Base-by-base conservation (phyloP, 2,888 invertebrate genomes). In the Isoperla grammatica region DNA sequence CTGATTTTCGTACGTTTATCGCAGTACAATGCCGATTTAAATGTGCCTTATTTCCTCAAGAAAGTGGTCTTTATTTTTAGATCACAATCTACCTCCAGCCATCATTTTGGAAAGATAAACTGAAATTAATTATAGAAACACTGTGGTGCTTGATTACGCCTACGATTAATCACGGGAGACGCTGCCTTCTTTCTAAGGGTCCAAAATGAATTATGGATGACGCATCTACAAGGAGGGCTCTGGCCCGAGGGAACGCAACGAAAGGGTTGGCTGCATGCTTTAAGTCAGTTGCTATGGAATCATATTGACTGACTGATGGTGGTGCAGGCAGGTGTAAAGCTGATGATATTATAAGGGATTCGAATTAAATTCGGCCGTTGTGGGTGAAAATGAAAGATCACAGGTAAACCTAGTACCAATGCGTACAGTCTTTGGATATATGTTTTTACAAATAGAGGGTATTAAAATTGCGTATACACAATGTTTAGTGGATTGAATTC, bases 41-140 rank as follows among this genome's bases (percentile, higher is more conserved):
- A 6, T 29, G 29, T 29, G 29, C 4, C 29, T 29, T 29, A 29
- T 29, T 29, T 29, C 8, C 29, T 8, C 8, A 29, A 29, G 29
- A 29, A 29, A 29, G 29, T 29, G 29, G 29, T 29, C 29, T 29
- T 29, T 29, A 29, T 29, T 29, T 29, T 29, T 29, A 29, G 29
- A 29, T 29, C 29, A 29, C 29, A 29, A 29, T 29, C 29, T 29
- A 29, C 29, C 29, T 29, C 29, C 29, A 29, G 8, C 29, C 29
- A 29, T 29, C 29, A 29, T 29, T 29, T 29, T 29, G 29, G 20
- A 45, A 50, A 57, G 61, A 57, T 57, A 61, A 61, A 61, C 57
- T 15, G 53, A 61, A 61, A 61, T 57, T 61, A 61, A 61, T 61
- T 57, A 53, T 53, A 57, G 61, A 61, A 57, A 46, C 57, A 53